These are phyloP conservation scores for Phalanger gymnotis DNA, from an alignment of 2,797 vertebrate genomes.

Conservation along the genomic window DNA sequence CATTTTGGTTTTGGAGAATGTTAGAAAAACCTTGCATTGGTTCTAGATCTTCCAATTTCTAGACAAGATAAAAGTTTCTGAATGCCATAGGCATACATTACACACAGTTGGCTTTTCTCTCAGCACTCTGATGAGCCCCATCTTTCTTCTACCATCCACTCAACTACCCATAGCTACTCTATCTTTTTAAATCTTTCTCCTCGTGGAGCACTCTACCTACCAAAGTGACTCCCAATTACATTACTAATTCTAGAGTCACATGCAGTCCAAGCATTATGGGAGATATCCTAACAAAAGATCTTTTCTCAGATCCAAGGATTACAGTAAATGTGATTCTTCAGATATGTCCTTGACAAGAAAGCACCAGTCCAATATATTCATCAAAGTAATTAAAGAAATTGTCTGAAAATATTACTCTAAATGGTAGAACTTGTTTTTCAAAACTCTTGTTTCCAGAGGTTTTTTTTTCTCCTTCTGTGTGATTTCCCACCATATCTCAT, in stretches of 20 bases:
- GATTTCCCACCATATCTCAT: not conserved
- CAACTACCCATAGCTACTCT: not conserved
- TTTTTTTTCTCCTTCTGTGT: not conserved
- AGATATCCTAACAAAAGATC: not conserved
- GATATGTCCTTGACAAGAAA: not conserved
- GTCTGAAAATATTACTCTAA: not conserved
- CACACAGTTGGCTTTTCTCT: not conserved
- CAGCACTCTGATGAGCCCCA: not conserved
- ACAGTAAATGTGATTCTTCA: not conserved
- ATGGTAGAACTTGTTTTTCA: not conserved
- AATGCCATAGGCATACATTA: not conserved
- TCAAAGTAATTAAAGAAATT: not conserved
- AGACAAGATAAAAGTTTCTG: not conserved
- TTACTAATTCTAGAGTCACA: not conserved
- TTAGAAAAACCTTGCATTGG: not conserved
- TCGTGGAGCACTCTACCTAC: not conserved
- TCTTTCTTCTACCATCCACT: not conserved
- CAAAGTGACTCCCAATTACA: not conserved
- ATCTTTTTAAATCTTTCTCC: not conserved
- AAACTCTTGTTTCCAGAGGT: not conserved
- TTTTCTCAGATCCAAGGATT: not conserved
- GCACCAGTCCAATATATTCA: not conserved
- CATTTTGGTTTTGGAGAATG: not conserved
- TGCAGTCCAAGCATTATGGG: not conserved
- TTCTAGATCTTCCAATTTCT: not conserved